A percentile compares a stretch with the other conserved stretches of the same genome.
These are phyloP conservation scores for Atethmia centrago DNA, from an alignment of 2,888 invertebrate species.

Conservation along the genomic window DNA sequence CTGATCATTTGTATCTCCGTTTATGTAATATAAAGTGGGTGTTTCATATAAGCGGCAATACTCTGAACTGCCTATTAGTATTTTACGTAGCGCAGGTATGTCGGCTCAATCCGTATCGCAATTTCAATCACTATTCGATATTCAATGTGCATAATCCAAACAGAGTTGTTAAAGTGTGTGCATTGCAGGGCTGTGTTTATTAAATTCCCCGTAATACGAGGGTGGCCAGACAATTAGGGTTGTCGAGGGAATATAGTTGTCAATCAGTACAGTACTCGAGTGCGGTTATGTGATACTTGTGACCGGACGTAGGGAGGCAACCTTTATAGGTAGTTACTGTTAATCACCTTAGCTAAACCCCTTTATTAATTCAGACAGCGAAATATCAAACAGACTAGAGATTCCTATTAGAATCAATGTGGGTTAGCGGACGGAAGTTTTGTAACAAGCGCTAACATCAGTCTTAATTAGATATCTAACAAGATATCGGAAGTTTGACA, in stretches of 20 bases:
- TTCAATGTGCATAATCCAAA: conserved; percentile 77
- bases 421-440: conserved; percentile 59
- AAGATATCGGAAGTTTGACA: conserved; percentile 49
- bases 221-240: conserved; percentile 82
- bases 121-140: conserved; percentile 79
- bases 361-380: conserved; percentile 48
- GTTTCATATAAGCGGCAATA: conserved; percentile 37
- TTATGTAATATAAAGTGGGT: conserved; percentile 45
- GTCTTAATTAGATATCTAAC: conserved; percentile 51
- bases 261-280: conserved; percentile 79
- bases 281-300: conserved; percentile 77
- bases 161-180: conserved; percentile 75
- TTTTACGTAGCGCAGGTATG: conserved; percentile 41
- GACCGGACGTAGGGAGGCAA: conserved; percentile 73
- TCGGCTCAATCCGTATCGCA: conserved; percentile 70
- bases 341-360: conserved; percentile 62
- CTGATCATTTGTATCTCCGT: conserved; percentile 52
- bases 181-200: conserved; percentile 80
- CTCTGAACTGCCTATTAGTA: conserved; percentile 45
- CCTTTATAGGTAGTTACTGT: conserved; percentile 62
- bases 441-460: conserved; percentile 58
- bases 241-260: conserved; percentile 83
- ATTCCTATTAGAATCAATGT: conserved; percentile 43
- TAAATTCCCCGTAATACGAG: conserved; percentile 84
- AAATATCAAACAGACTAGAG: conserved; percentile 45